phyloP scores from a whole-genome alignment of 2,888 invertebrate genomes.

The Odiellus spinosus region DNA sequence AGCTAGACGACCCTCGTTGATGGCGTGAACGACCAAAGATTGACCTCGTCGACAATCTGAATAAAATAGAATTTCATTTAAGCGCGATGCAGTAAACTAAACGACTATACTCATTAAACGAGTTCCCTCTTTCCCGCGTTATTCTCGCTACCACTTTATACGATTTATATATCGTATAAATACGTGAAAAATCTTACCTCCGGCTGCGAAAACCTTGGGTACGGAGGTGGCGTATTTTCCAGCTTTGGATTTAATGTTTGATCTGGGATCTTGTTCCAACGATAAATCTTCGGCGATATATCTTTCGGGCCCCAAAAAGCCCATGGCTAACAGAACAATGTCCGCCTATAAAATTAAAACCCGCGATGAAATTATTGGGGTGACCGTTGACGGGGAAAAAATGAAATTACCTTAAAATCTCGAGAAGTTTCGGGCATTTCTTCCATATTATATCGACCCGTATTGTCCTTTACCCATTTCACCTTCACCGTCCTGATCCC shows the following conservation, averaged over 20 bases:
- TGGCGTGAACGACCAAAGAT: slow-evolving; percentile 96
- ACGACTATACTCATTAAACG: background rate
- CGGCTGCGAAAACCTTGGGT: slow-evolving; percentile 81
- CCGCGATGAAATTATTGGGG: no score
- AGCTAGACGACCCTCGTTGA: slow-evolving; percentile 93
- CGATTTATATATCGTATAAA: background rate
- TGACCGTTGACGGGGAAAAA: background rate
- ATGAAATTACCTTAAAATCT: slow-evolving; percentile 29
- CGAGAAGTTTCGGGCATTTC: slow-evolving; percentile 62
- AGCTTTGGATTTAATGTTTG: slow-evolving; percentile 69
- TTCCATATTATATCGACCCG: slow-evolving; percentile 83
- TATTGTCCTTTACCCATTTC: slow-evolving; percentile 77
- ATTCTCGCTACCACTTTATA: background rate
- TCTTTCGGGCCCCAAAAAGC: slow-evolving; percentile 90
- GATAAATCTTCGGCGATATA: slow-evolving; percentile 61
- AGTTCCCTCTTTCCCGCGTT: background rate
- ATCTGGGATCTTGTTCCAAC: slow-evolving; percentile 70
- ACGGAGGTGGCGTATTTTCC: slow-evolving; percentile 62
- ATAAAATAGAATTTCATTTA: slow-evolving; percentile 21
- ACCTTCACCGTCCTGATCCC: slow-evolving; percentile 82
- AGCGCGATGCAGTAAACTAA: no score
- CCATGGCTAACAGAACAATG: slow-evolving; percentile 91
- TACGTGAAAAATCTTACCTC: slow-evolving; percentile 69
- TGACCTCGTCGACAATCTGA: slow-evolving; percentile 97
- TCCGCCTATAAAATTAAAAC: slow-evolving; percentile 41